Percentiles rank a stretch among this genome's conserved stretches.
Evolutionary conservation across 2,888 invertebrate genomes (phyloP).

Genomic region (Clistopyga incitator): DNA sequence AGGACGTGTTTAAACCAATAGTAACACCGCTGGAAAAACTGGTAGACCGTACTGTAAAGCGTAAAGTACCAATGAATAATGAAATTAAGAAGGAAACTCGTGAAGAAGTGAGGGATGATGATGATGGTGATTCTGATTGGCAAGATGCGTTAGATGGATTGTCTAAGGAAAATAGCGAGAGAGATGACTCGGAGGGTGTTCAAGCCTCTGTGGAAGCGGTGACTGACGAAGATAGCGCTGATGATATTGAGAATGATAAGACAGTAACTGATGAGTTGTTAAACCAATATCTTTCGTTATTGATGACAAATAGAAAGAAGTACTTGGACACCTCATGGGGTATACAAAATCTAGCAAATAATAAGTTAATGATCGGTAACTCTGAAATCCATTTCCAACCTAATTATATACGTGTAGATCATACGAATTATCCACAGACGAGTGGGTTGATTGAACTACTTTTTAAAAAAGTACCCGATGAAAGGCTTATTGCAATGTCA

Average conservation of each 20-base stretch:
- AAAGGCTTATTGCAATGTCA: too few species aligned
- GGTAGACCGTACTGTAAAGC: not conserved
- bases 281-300: constrained; percentile 1
- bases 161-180: too few species aligned
- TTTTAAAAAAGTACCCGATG: constrained; percentile 2
- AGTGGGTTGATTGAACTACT: constrained; percentile 4
- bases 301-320: constrained; percentile 1
- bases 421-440: not conserved
- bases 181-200: too few species aligned
- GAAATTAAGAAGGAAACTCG: not conserved
- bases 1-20: constrained; percentile 21
- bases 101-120: not conserved
- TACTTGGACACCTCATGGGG: constrained; percentile 44
- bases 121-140: not conserved
- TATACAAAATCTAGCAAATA: constrained; percentile 52
- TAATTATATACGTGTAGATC: constrained; percentile 8
- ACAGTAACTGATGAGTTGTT: not conserved
- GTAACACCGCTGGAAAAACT: constrained; percentile 19
- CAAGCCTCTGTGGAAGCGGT: too few species aligned
- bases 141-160: not conserved
- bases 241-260: not conserved
- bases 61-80: not conserved
- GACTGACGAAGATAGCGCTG: not conserved
- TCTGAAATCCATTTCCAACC: constrained; percentile 44
- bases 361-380: constrained; percentile 55